A percentile compares a stretch with the other conserved stretches of the same genome.
Evolutionary conservation across 2,113 vertebrate genomes (phyloP).

Genomic region (Melanerpes aurifrons): DNA sequence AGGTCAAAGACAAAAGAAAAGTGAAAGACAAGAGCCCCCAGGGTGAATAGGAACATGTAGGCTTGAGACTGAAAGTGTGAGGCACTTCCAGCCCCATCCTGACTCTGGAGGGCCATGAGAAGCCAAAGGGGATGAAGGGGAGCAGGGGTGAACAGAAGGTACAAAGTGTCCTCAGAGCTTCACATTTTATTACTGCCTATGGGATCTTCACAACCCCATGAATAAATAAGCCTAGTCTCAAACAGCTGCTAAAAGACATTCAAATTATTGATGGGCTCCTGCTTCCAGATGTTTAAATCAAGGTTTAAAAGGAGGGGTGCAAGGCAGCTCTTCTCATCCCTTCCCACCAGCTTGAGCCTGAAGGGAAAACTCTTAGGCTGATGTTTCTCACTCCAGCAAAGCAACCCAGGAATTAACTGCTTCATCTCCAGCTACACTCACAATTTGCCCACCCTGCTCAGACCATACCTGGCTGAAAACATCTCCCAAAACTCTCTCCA

Average conservation of each 20-base stretch:
- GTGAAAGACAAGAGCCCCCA: not conserved
- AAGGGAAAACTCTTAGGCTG: not conserved
- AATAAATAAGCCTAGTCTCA: not conserved
- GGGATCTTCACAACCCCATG: not conserved
- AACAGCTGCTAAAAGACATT: not conserved
- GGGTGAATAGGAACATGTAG: fast-evolving
- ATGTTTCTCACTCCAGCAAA: not conserved
- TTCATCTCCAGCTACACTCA: fast-evolving
- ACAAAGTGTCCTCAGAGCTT: not conserved
- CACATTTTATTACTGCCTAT: not conserved
- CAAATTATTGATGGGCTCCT: not conserved
- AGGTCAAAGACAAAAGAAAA: not conserved
- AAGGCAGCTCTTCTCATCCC: not conserved
- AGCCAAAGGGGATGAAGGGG: not conserved
- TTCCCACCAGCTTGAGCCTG: not conserved
- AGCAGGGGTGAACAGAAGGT: not conserved
- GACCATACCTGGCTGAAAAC: not conserved
- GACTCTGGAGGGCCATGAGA: not conserved
- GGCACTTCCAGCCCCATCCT: not conserved
- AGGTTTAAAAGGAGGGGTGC: not conserved
- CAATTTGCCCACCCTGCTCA: fast-evolving
- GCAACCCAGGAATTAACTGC: not conserved
- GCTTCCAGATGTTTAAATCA: not conserved
- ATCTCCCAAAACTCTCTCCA: not conserved
- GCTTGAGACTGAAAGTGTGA: not conserved